Evolutionary conservation across 2,113 vertebrate genomes (phyloP), one percentile per base, ranked within the genome.

Genomic region (Kryptolebias marmoratus): DNA sequence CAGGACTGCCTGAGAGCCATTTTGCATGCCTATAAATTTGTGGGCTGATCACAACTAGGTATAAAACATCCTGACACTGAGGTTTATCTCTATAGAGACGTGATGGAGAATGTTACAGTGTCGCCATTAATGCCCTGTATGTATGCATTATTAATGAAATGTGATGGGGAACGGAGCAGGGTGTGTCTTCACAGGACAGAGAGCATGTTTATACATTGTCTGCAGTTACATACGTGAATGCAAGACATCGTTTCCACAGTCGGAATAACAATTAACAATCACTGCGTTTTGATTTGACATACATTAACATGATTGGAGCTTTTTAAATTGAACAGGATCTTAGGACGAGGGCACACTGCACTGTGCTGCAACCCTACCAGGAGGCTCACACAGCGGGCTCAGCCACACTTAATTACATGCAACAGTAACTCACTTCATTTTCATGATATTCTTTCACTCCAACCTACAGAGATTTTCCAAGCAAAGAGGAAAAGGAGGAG

Each of bases 131-230:
- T 82, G 76, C 77, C 62, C 85, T 79, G 87, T 82, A 81, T 79
- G 70, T 79, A 81, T 89, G 87, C 81, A 90, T 90, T 91, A 92
- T 91, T 92, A 90, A 91, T 87, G 79, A 85, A 82, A 87, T 89
- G 83, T 90, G 87, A 87, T 65, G 47, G 77, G 73, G 64, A 83
- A 77, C 55, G 49, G 71, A 83, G 80, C 65, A 74, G 87, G 81
- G 77, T 88, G 84, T 90, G 85, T 86, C 84, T 85, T 76, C 73
- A 72, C 65, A 75, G 49, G 70, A 63, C 36, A 64, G 63, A 73
- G 63, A 71, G 75, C 77, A 42, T 79, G 69, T 88, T 83, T 86
- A 77, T 75, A 70, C 76, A 81, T 62, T 65, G 62, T 61, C 63
- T 75, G 53, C 36, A 70, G 76, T 74, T 72, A 71, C 18, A 61